These are phyloP conservation scores for Orthonyx spaldingii DNA, from an alignment of 2,113 vertebrate species.

Conservation along the genomic window DNA sequence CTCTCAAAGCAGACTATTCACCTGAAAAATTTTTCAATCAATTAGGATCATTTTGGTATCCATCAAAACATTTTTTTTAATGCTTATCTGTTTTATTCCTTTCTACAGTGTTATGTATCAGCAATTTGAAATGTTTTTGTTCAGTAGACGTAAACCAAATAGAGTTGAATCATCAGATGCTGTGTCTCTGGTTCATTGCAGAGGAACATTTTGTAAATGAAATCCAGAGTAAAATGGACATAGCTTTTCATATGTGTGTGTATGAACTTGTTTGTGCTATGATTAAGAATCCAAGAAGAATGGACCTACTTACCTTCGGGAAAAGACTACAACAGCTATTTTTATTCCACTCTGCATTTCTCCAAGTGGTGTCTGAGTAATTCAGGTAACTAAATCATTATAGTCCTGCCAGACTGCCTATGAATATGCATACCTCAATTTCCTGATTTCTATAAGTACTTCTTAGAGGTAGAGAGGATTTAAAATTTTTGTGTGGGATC, in stretches of 20 bases:
- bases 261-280: neutral
- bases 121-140: slow-evolving; percentile 9
- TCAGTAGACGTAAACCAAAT: neutral
- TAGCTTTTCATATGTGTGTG: rapidly evolving
- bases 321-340: neutral
- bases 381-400: neutral
- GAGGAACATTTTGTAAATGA: neutral
- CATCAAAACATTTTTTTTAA: slow-evolving; percentile 4
- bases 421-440: neutral
- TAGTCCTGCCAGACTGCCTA: neutral
- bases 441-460: neutral
- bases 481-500: neutral
- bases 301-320: neutral
- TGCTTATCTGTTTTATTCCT: neutral
- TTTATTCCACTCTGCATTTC: neutral
- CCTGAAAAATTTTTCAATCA: neutral
- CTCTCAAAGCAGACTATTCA: neutral
- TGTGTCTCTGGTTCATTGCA: neutral
- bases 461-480: neutral
- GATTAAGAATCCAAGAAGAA: neutral
- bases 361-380: neutral
- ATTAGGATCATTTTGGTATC: neutral
- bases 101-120: neutral
- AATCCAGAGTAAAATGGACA: neutral
- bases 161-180: neutral